Conservation (phyloP, 2,113 vertebrate species). For the Nothoprocta perdicaria region DNA sequence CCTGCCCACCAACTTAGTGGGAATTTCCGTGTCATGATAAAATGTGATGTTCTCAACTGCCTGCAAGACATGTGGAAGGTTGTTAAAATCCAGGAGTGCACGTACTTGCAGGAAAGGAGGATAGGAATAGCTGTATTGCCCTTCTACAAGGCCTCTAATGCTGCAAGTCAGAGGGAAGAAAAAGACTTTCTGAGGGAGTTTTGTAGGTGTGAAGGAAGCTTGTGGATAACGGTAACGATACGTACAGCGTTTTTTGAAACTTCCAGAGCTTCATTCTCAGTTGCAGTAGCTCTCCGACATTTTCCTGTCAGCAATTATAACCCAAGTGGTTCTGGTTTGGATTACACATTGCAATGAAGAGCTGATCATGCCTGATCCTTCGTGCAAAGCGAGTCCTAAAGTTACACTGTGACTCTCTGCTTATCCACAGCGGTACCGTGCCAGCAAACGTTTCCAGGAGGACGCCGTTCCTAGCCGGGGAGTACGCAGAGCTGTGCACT, state of each 20-base stretch:
- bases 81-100: fast-evolving
- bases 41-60: neutral
- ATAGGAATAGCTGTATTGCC: fast-evolving
- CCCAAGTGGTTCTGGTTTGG: fast-evolving
- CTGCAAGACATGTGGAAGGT: fast-evolving
- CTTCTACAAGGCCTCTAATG: no score
- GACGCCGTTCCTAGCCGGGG: neutral
- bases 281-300: neutral
- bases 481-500: fast-evolving
- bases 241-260: fast-evolving
- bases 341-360: fast-evolving
- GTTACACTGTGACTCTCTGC: neutral
- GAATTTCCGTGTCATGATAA: neutral
- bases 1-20: no score
- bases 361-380: neutral
- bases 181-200: neutral
- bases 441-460: slow-evolving; percentile 23
- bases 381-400: neutral
- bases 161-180: neutral
- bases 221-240: fast-evolving
- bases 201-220: neutral
- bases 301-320: neutral
- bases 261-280: fast-evolving
- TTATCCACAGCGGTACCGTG: fast-evolving
- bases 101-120: fast-evolving